A percentile compares a stretch with the other conserved stretches of the same genome.
These are phyloP conservation scores for Drosophila glabriapex DNA, from an alignment of 2,888 invertebrate genomes.

Conservation along the genomic window DNA sequence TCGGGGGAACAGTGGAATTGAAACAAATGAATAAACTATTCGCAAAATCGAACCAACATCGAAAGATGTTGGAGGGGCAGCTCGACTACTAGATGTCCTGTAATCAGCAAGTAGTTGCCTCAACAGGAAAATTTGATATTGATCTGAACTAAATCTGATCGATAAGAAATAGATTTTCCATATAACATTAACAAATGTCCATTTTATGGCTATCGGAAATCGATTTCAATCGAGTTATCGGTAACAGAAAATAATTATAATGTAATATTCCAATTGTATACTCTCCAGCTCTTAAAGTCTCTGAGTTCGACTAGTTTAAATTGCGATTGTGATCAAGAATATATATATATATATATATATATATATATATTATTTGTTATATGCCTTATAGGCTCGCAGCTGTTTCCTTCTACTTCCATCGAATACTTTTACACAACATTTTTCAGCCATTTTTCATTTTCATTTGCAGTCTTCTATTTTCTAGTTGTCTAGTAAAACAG, in stretches of 20 bases:
- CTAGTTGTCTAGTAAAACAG: not conserved
- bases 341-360: not conserved
- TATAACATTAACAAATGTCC: not conserved
- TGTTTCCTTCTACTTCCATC: not conserved
- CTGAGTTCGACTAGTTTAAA: not conserved
- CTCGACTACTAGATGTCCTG: not conserved
- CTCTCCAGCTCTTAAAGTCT: not conserved
- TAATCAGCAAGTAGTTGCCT: not conserved
- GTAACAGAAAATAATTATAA: not conserved
- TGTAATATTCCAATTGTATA: not conserved
- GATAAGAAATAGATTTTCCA: not conserved
- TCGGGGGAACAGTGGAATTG: constrained; percentile 5
- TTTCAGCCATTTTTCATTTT: not conserved
- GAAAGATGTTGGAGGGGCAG: no score
- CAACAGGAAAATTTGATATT: not conserved
- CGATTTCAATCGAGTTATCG: not conserved
- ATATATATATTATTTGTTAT: not conserved
- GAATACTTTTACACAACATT: not conserved
- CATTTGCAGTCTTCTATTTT: not conserved
- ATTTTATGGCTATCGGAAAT: not conserved
- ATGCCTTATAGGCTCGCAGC: not conserved
- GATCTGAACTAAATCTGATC: not conserved
- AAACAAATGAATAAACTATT: not conserved
- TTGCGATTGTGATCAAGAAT: not conserved
- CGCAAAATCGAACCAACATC: no score